These are phyloP conservation scores for Lycorma delicatula DNA, from an alignment of 1,140 invertebrate genomes.

Conservation along the genomic window DNA sequence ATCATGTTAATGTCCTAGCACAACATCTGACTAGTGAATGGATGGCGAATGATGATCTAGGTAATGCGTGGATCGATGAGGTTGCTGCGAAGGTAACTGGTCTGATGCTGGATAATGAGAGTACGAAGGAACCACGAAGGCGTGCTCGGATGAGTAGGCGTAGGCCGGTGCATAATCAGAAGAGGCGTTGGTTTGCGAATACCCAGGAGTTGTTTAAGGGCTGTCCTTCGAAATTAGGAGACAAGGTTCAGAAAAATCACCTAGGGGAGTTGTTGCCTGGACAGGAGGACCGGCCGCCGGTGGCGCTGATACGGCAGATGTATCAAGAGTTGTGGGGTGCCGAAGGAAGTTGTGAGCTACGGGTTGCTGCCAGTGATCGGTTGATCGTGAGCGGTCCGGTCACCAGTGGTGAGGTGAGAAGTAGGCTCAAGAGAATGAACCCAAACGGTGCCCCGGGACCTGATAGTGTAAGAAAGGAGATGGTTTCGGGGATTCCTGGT, in stretches of 20 bases:
- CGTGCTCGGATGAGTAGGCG: too few species aligned
- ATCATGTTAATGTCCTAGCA: not conserved
- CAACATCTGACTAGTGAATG: not conserved
- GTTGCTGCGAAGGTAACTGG: not conserved
- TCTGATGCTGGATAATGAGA: not conserved
- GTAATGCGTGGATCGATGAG: not conserved
- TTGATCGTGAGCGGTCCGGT: not conserved
- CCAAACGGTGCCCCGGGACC: slow-evolving; percentile 10
- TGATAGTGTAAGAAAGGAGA: not conserved
- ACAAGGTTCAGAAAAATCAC: not conserved
- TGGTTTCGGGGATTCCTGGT: not conserved
- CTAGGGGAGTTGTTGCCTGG: not conserved
- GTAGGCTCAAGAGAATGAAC: not conserved
- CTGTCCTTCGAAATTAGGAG: not conserved
- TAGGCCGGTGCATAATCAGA: not conserved
- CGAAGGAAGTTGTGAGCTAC: not conserved
- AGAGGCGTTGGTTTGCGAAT: not conserved
- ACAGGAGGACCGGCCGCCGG: not conserved
- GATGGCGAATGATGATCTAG: not conserved
- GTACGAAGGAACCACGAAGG: too few species aligned
- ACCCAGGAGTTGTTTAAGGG: not conserved
- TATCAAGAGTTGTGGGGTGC: not conserved
- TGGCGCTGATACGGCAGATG: not conserved
- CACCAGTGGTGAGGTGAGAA: not conserved
- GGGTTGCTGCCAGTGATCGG: too few species aligned